Evolutionary conservation across 64 coral and sea anemone species (phyloP).

Genomic region (Dendronephthya gigantea): DNA sequence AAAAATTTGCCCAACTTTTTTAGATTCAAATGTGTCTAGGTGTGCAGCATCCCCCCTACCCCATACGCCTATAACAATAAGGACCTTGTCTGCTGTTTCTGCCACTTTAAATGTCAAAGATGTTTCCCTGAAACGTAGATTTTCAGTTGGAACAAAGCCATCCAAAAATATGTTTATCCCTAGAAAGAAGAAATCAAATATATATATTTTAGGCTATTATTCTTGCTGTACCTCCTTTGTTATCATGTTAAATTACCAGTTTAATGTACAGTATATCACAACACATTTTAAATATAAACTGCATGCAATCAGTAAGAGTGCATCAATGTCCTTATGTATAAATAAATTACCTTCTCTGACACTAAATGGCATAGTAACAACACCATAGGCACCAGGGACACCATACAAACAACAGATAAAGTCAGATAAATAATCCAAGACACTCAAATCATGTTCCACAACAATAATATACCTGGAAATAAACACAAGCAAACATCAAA

Average conservation of each 20-base stretch:
- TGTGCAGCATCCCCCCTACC: too few species aligned
- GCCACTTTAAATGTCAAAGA: constrained; percentile 93
- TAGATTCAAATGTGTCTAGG: too few species aligned
- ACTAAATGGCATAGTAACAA: constrained; percentile 93
- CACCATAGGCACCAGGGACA: constrained; percentile 77
- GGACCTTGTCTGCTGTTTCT: constrained; percentile 92
- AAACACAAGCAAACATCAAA: background rate
- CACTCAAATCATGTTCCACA: constrained; percentile 99
- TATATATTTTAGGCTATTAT: too few species aligned
- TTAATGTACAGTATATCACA: too few species aligned
- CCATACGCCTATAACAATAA: too few species aligned
- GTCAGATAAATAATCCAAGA: constrained; percentile 90
- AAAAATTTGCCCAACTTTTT: too few species aligned
- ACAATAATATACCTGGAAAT: constrained; percentile 89
- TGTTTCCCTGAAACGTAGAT: constrained; percentile 72
- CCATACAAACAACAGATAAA: constrained; percentile 99
- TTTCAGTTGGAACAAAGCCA: constrained; percentile 98
- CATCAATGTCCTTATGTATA: too few species aligned
- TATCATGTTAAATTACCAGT: too few species aligned
- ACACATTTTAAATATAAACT: too few species aligned
- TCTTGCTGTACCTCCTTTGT: too few species aligned
- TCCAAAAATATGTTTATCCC: constrained; percentile 99
- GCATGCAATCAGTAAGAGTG: too few species aligned
- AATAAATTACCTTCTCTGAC: constrained; percentile 73
- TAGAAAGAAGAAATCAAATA: constrained; percentile 2